Base-by-base conservation (phyloP, 2,888 invertebrate genomes). In the Stenotaenia linearis region DNA sequence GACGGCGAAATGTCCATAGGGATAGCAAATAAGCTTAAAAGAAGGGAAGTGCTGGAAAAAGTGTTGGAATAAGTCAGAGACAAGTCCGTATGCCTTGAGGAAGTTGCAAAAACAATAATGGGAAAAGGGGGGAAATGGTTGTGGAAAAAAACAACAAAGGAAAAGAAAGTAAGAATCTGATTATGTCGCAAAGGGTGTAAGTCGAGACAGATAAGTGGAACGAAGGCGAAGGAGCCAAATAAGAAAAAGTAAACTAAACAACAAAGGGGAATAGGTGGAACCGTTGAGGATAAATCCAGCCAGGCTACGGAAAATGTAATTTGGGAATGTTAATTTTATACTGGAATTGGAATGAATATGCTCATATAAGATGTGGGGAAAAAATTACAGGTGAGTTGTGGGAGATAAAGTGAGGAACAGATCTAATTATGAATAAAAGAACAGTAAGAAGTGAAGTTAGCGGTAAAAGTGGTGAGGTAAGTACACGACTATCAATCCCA, bases 371-470 rank as follows among this genome's bases (percentile, higher is more conserved):
- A 32, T 32, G 32, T 6, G 32, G 32, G 32, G 32, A 32, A 32
- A 32, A 32, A 32, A 32, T 4, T 32, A 32, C 4, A 32, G 5
- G 9, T 32, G 32, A 32, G 9, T 32, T 32, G 9, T 32, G 4
- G 9, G 28, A 25, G 69, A 28, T 25, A 69, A 25, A 69, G 6
- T 15, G 2, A 0, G n/a, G n/a, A 69, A n/a, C 23, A 69, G 15
- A 69, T 69, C 25, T 69, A 69, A 69, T 69, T 69, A 69, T 69
- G 69, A 69, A 69, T 69, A 69, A 69, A 69, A 69, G 18, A 50
- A n/a, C 18, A 50, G 50, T 50, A 10, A 28, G 69, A 28, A n/a
- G n/a, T n/a, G 25, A 28, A 12, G 15, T 15, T 5, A 18, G 45
- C 4, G 7, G 69, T 69, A 28, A 50, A 50, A 40, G 9, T 40